Percentiles rank a stretch among this genome's conserved stretches.
These are phyloP conservation scores for Chunga burmeisteri DNA, from an alignment of 2,113 vertebrate species.

Conservation along the genomic window DNA sequence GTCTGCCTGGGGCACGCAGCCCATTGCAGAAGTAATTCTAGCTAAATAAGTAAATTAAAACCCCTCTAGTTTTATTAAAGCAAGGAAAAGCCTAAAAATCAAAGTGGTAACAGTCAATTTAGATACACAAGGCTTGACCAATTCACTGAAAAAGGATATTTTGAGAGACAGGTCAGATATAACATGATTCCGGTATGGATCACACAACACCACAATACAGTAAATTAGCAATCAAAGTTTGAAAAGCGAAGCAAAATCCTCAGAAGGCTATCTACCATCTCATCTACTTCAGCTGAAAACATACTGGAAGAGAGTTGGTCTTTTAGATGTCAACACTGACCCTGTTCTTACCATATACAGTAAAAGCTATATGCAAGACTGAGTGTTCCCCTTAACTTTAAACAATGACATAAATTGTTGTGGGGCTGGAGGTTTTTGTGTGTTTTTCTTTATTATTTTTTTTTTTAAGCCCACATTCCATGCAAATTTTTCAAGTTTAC, in stretches of 20 bases:
- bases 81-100: background rate
- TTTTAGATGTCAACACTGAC: slow-evolving; percentile 21
- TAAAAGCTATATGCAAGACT: slow-evolving; percentile 40
- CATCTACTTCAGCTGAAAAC: slow-evolving; percentile 33
- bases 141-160: background rate
- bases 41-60: background rate
- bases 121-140: background rate
- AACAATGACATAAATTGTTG: slow-evolving; percentile 33
- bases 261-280: slow-evolving; percentile 49
- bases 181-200: background rate
- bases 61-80: background rate
- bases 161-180: background rate
- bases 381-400: slow-evolving; percentile 23
- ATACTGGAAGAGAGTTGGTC: background rate
- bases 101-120: background rate
- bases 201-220: background rate
- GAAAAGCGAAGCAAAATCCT: slow-evolving; percentile 1
- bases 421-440: background rate
- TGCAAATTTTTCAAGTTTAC: background rate
- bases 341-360: slow-evolving; percentile 62
- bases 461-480: background rate
- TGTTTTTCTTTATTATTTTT: background rate
- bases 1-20: background rate
- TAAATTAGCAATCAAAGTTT: background rate
- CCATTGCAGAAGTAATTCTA: background rate